Conservation (phyloP, 2,888 invertebrate species). For the Plebejus anna region DNA sequence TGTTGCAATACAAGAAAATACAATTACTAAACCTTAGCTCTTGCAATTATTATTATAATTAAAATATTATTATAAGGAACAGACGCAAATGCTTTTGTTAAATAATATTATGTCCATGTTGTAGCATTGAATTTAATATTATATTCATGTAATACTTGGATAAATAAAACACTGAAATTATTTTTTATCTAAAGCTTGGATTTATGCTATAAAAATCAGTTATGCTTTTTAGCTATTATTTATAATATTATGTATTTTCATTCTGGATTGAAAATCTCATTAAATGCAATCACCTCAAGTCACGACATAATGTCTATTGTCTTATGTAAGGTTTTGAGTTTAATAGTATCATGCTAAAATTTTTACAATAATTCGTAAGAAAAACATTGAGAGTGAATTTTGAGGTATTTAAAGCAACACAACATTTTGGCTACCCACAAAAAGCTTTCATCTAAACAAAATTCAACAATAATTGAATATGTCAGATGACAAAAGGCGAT, state of each 20-base stretch:
- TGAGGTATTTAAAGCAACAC: not conserved
- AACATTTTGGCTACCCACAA: not conserved
- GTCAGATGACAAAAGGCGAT: not conserved
- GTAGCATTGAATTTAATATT: not conserved
- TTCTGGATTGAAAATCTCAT: too few species aligned
- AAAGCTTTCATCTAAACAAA: not conserved
- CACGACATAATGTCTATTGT: too few species aligned
- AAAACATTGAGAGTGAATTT: not conserved
- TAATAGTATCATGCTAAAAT: too few species aligned
- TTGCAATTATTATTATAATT: constrained; percentile 3
- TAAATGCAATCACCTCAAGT: too few species aligned
- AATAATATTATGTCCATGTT: not conserved
- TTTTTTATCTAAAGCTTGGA: not conserved
- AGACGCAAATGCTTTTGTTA: not conserved
- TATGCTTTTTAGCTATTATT: too few species aligned
- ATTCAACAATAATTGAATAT: constrained; percentile 7
- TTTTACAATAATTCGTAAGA: not conserved
- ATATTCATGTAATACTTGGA: not conserved
- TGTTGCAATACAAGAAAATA: constrained; percentile 7
- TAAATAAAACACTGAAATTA: not conserved
- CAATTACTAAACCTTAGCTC: constrained; percentile 3
- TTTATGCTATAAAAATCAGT: too few species aligned
- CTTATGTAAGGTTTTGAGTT: too few species aligned
- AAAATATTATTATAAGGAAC: constrained; percentile 3
- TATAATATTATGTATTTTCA: too few species aligned